A percentile compares a stretch with the other conserved stretches of the same genome.
phyloP scores from a whole-genome alignment of 30 jellyfish, hydroid and myxozoan species.

The Mastigias papua region DNA sequence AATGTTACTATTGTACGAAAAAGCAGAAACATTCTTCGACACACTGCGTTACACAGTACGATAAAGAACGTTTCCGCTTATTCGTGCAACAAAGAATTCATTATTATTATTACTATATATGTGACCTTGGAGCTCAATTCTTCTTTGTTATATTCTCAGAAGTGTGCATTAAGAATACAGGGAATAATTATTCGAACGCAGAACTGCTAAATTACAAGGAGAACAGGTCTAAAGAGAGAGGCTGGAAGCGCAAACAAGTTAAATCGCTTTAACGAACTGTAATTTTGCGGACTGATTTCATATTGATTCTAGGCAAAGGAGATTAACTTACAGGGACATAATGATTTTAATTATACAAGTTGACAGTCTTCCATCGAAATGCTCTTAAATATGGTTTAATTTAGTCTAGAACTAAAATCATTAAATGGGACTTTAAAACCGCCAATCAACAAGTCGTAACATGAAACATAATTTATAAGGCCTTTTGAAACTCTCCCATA shows the following conservation, averaged over 20 bases:
- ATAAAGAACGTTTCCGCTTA: no score
- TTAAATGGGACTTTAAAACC: slow-evolving; percentile 1
- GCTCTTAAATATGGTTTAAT: background rate
- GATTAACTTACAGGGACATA: background rate
- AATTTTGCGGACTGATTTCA: slow-evolving; percentile 3
- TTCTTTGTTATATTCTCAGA: no score
- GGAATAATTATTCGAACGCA: background rate
- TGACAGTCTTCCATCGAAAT: background rate
- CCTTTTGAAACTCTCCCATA: background rate
- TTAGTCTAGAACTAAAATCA: background rate
- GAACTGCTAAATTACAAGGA: background rate
- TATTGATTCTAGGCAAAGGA: background rate
- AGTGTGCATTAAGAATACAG: no score
- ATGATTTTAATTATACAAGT: background rate
- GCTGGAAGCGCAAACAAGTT: slow-evolving; percentile 1
- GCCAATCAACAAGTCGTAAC: background rate
- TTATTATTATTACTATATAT: no score
- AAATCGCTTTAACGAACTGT: background rate
- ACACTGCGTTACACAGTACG: no score
- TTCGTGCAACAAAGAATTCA: no score
- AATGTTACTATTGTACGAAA: no score
- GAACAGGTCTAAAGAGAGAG: background rate
- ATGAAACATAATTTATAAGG: background rate
- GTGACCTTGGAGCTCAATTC: no score
- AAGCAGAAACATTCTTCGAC: no score